Evolutionary conservation across 1,140 invertebrate species (phyloP).

Genomic region (Pseudachorutes palmiensis): DNA sequence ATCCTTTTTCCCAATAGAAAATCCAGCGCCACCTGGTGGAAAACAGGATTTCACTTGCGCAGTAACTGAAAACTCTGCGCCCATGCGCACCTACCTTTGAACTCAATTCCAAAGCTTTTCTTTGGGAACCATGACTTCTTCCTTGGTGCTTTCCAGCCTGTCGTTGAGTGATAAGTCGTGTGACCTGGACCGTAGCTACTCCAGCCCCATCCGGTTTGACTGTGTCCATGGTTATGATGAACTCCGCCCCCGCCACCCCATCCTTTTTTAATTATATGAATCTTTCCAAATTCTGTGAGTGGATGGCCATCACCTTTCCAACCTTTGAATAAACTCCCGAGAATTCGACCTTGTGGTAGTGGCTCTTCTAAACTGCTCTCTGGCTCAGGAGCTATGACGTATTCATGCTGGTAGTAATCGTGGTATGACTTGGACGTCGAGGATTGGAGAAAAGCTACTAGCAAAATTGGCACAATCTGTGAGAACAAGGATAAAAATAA

Average conservation of each 20-base stretch:
- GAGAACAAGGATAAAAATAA: background rate
- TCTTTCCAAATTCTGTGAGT: constrained; percentile 3
- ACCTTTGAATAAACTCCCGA: background rate
- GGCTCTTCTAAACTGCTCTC: background rate
- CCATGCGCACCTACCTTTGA: background rate
- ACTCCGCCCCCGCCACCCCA: background rate
- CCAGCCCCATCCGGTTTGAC: background rate
- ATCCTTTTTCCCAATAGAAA: background rate
- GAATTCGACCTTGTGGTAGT: background rate
- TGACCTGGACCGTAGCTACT: background rate
- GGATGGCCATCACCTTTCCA: constrained; percentile 7
- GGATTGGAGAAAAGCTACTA: background rate
- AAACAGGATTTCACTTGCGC: too few relatives aligned
- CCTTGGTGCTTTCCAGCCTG: background rate
- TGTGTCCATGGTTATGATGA: background rate
- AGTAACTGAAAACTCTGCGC: too few relatives aligned
- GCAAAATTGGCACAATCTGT: background rate
- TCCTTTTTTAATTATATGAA: constrained; percentile 7
- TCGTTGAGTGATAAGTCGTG: background rate
- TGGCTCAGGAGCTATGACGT: background rate
- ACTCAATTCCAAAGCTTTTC: constrained; percentile 1
- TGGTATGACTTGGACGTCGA: background rate
- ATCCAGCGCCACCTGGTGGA: background rate
- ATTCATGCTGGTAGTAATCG: background rate
- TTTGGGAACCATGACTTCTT: constrained; percentile 9